Conservation (phyloP, 2,113 vertebrate species). For the Alouatta palliata region DNA sequence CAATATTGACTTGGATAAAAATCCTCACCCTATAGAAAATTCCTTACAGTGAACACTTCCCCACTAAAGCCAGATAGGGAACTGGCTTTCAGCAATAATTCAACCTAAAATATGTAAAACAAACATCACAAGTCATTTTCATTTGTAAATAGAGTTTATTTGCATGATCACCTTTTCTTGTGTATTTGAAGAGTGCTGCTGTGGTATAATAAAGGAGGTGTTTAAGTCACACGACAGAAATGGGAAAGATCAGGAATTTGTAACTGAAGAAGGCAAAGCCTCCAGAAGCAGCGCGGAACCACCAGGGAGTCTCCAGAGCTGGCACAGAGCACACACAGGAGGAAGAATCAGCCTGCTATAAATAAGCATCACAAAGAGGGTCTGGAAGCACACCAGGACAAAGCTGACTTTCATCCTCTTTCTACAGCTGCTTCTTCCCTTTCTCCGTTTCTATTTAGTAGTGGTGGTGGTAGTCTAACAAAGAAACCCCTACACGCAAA, state of each 20-base stretch:
- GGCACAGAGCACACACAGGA: not conserved
- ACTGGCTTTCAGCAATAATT: conserved; percentile 14
- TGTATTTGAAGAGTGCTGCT: conserved; percentile 46
- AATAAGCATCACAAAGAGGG: not conserved
- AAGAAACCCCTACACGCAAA: not conserved
- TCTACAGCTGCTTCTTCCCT: not conserved
- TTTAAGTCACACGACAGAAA: conserved; percentile 12
- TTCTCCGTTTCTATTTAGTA: not conserved
- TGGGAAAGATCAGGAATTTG: conserved; percentile 19
- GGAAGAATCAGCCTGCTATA: not conserved
- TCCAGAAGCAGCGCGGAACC: conserved; percentile 3
- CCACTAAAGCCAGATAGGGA: not conserved
- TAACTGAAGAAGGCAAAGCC: conserved; percentile 44
- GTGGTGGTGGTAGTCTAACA: not conserved
- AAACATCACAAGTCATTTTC: conserved; percentile 6
- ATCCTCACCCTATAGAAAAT: not conserved
- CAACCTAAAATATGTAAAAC: not conserved
- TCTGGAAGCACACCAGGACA: not conserved
- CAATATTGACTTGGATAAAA: conserved; percentile 22
- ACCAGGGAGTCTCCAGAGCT: conserved; percentile 35
- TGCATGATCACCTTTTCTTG: conserved; percentile 51
- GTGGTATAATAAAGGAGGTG: conserved; percentile 33
- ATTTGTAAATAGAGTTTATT: conserved; percentile 58
- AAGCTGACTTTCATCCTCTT: not conserved
- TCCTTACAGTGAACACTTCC: not conserved